These are phyloP conservation scores for Limonius californicus DNA, from an alignment of 1,140 invertebrate species.

Conservation along the genomic window DNA sequence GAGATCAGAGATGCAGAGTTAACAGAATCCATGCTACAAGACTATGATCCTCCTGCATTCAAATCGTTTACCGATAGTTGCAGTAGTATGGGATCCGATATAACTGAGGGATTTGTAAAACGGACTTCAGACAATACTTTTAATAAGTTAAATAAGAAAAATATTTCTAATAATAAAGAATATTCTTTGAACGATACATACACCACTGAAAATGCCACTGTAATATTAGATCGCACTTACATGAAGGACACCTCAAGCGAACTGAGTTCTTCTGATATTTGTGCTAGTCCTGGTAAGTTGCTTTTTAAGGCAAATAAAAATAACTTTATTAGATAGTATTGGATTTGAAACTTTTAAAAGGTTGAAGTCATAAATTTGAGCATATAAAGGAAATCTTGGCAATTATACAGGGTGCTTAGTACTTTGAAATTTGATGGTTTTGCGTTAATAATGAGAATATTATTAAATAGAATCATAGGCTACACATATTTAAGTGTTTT, in stretches of 20 bases:
- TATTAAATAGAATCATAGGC: too few relatives aligned
- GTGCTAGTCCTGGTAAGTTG: background rate
- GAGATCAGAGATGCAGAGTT: constrained; percentile 44
- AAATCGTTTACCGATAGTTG: constrained; percentile 43
- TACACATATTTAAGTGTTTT: too few relatives aligned
- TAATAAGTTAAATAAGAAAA: background rate
- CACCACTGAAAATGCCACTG: background rate
- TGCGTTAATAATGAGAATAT: too few relatives aligned
- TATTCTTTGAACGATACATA: background rate
- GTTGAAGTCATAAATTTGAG: too few relatives aligned
- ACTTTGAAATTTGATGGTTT: too few relatives aligned
- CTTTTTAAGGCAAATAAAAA: too few relatives aligned
- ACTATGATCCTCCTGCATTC: constrained; percentile 38
- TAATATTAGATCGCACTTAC: background rate
- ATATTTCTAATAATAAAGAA: background rate
- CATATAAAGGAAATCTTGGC: too few relatives aligned
- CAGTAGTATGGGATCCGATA: constrained; percentile 41
- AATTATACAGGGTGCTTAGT: too few relatives aligned
- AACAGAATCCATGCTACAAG: constrained; percentile 35
- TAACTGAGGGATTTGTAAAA: constrained; percentile 36
- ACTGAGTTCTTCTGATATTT: background rate
- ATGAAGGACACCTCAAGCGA: background rate
- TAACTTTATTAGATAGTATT: too few relatives aligned
- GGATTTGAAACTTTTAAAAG: too few relatives aligned
- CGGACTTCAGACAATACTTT: constrained; percentile 22